These are phyloP conservation scores for Latrodectus geometricus DNA, from an alignment of 1,140 invertebrate genomes.

Conservation along the genomic window DNA sequence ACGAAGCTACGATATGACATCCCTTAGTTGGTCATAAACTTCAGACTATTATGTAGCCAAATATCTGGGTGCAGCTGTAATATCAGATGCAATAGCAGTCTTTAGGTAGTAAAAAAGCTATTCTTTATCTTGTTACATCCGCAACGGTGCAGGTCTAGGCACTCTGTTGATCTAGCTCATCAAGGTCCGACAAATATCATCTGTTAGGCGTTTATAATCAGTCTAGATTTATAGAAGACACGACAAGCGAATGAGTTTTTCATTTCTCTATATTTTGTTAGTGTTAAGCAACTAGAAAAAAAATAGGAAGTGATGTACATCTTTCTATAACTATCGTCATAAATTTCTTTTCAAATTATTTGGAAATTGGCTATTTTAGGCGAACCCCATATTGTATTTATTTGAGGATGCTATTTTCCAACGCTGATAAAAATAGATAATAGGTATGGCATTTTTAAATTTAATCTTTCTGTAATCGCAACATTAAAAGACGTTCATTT, in stretches of 20 bases:
- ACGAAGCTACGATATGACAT: constrained; percentile 26
- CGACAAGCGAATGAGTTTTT: background rate
- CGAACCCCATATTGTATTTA: background rate
- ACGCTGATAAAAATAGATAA: background rate
- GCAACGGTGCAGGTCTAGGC: constrained; percentile 28
- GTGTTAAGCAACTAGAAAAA: background rate
- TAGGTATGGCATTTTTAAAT: background rate
- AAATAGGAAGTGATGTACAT: background rate
- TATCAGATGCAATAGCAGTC: constrained; percentile 47
- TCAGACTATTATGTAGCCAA: constrained; percentile 20
- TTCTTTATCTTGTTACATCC: constrained; percentile 54
- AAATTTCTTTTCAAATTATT: background rate
- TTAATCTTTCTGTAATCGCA: too few relatives aligned
- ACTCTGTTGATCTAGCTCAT: constrained; percentile 31
- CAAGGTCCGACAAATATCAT: constrained; percentile 35
- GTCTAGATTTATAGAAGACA: constrained; percentile 25
- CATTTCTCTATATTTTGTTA: background rate
- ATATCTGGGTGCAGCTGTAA: constrained; percentile 55
- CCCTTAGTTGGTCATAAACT: constrained; percentile 45
- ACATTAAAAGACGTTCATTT: too few relatives aligned
- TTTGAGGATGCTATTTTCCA: background rate
- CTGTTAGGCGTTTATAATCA: constrained; percentile 41
- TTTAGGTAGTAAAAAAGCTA: constrained; percentile 54
- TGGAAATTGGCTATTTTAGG: background rate
- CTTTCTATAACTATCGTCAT: background rate